Conservation (phyloP, 2,888 invertebrate genomes). For the Ochropacha duplaris region DNA sequence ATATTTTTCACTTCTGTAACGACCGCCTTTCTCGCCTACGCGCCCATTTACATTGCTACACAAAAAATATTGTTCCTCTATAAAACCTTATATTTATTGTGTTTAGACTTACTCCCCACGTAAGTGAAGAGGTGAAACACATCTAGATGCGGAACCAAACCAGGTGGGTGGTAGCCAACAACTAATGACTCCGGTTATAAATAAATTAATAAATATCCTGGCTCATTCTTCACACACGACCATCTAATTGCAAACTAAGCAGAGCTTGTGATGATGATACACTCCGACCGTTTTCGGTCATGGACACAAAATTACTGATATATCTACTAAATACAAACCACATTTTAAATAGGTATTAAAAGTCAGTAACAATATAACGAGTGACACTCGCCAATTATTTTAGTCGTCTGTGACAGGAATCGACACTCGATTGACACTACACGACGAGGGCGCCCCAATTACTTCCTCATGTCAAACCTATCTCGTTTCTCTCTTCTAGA, state of each 20-base stretch:
- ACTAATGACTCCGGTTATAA: too few relatives aligned
- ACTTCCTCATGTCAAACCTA: neutral
- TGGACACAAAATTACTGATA: too few relatives aligned
- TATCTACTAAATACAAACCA: too few relatives aligned
- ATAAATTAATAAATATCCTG: too few relatives aligned
- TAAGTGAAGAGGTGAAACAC: too few relatives aligned
- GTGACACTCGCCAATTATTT: neutral
- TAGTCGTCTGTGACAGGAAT: neutral
- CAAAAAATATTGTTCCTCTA: neutral
- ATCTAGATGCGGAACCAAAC: too few relatives aligned
- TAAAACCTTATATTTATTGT: conserved; percentile 12
- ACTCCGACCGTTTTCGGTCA: too few relatives aligned
- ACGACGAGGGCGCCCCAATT: neutral
- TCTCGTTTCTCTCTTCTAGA: neutral
- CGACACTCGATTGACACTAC: neutral
- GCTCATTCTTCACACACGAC: too few relatives aligned
- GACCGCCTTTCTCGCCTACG: conserved; percentile 5
- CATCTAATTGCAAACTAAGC: too few relatives aligned
- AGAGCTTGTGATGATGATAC: too few relatives aligned
- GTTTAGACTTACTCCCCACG: too few relatives aligned
- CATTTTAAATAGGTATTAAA: conserved; percentile 4
- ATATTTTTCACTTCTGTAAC: conserved; percentile 8
- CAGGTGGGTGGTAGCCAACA: too few relatives aligned
- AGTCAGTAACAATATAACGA: neutral
- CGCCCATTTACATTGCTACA: conserved; percentile 8